A percentile compares a stretch with the other conserved stretches of the same genome.
Conservation (phyloP, 2,888 invertebrate genomes). For the Prosopocoilus inquinatus region DNA sequence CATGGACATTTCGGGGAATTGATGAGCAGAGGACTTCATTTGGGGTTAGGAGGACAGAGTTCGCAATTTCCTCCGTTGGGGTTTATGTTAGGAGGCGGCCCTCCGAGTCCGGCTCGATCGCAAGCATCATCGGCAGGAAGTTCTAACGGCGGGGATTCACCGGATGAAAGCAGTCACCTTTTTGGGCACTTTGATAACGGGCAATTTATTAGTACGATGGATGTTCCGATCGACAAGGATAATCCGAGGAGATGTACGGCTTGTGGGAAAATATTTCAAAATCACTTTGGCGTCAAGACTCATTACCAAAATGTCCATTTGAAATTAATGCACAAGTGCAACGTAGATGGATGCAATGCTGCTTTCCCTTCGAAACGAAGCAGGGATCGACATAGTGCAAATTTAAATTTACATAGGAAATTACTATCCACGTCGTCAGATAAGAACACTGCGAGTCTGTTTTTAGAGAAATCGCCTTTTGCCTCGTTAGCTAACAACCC, state of each 20-base stretch:
- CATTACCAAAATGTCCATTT: slow-evolving; percentile 96
- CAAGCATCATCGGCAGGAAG: slow-evolving; percentile 64
- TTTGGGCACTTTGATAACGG: slow-evolving; percentile 74
- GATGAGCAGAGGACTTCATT: slow-evolving; percentile 48
- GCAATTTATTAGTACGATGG: slow-evolving; percentile 69
- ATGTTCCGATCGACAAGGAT: slow-evolving; percentile 88
- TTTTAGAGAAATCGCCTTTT: slow-evolving; percentile 53
- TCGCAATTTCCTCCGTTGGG: slow-evolving; percentile 51
- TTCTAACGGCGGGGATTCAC: slow-evolving; percentile 55
- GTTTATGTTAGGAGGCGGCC: slow-evolving; percentile 56
- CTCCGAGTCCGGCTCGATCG: slow-evolving; percentile 60
- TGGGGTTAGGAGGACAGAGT: slow-evolving; percentile 45
- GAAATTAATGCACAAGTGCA: slow-evolving; percentile 93
- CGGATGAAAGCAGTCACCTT: slow-evolving; percentile 61
- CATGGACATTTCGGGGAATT: slow-evolving; percentile 70
- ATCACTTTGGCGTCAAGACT: slow-evolving; percentile 88
- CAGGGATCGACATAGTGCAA: slow-evolving; percentile 89
- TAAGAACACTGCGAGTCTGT: slow-evolving; percentile 49
- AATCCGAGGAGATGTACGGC: slow-evolving; percentile 89
- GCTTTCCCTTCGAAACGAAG: slow-evolving; percentile 91
- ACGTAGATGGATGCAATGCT: slow-evolving; percentile 91
- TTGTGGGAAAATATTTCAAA: slow-evolving; percentile 91
- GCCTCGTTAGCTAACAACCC: slow-evolving; percentile 60
- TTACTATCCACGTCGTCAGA: slow-evolving; percentile 71
- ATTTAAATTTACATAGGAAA: slow-evolving; percentile 87